Conservation (phyloP, 2,888 invertebrate species). For the Tridacna crocea region DNA sequence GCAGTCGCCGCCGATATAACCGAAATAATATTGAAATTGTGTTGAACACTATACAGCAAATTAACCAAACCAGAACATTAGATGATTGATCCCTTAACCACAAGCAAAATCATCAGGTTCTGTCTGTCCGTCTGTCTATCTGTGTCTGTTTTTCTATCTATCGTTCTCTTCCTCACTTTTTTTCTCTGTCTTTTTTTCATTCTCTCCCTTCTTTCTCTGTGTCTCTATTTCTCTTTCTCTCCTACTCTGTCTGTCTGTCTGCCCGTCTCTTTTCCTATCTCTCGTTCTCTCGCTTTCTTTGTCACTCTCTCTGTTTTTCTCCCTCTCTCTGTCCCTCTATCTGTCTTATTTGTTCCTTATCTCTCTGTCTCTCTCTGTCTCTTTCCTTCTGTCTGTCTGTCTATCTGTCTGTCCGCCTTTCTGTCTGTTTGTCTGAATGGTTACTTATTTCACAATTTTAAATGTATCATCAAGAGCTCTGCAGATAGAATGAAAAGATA, state of each 20-base stretch:
- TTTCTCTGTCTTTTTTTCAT: slow-evolving; percentile 22
- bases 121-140: slow-evolving; percentile 27
- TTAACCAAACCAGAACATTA: too few relatives aligned
- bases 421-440: slow-evolving; percentile 8
- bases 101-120: too few relatives aligned
- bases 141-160: slow-evolving; percentile 21
- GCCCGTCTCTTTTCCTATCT: slow-evolving; percentile 18
- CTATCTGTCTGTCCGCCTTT: slow-evolving; percentile 12
- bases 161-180: neutral
- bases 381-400: slow-evolving; percentile 2
- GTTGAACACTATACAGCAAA: too few relatives aligned
- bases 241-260: too few relatives aligned
- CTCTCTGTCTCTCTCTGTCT: slow-evolving; percentile 19
- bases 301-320: slow-evolving; percentile 22
- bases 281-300: slow-evolving; percentile 23
- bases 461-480: too few relatives aligned
- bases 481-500: too few relatives aligned
- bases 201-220: slow-evolving; percentile 15
- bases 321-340: slow-evolving; percentile 24
- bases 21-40: too few relatives aligned
- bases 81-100: too few relatives aligned
- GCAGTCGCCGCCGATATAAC: too few relatives aligned
- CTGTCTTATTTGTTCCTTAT: slow-evolving; percentile 19
- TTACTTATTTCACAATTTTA: too few relatives aligned
- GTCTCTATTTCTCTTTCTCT: slow-evolving; percentile 16